Conservation (phyloP, 2,797 vertebrate species). For the Thamnophis elegans region DNA sequence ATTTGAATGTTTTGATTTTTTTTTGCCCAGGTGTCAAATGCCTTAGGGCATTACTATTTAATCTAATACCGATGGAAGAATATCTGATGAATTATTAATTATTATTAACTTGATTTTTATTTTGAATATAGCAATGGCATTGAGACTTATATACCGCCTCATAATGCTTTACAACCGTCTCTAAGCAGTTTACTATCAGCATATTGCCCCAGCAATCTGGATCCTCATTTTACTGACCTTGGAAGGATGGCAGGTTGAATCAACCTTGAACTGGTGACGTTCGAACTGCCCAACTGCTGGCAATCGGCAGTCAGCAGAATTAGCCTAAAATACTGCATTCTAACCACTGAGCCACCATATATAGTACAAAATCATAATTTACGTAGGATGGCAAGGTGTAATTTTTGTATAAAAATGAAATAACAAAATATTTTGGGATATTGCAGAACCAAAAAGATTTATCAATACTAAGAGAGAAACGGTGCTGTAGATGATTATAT, state of each 20-base stretch:
- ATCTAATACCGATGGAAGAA: not conserved
- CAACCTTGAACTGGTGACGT: too few relatives aligned
- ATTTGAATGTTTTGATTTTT: not conserved
- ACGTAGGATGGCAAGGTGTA: not conserved
- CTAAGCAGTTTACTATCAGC: not conserved
- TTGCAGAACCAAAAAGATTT: not conserved
- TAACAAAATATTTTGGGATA: not conserved
- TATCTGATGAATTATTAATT: not conserved
- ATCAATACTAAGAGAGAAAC: not conserved
- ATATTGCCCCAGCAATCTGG: not conserved
- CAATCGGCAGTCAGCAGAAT: not conserved
- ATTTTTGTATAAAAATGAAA: not conserved
- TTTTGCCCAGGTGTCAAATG: not conserved
- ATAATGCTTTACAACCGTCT: not conserved
- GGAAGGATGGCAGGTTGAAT: not conserved
- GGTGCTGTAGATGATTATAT: not conserved
- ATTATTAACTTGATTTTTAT: not conserved
- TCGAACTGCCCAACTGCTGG: not conserved
- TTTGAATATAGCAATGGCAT: not conserved
- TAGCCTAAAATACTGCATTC: not conserved
- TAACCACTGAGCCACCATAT: not conserved
- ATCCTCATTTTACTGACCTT: not conserved
- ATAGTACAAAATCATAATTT: not conserved
- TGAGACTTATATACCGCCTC: not conserved
- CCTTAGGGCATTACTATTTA: not conserved